Conservation (phyloP, 2,113 vertebrate species). For the Acanthisitta chloris region DNA sequence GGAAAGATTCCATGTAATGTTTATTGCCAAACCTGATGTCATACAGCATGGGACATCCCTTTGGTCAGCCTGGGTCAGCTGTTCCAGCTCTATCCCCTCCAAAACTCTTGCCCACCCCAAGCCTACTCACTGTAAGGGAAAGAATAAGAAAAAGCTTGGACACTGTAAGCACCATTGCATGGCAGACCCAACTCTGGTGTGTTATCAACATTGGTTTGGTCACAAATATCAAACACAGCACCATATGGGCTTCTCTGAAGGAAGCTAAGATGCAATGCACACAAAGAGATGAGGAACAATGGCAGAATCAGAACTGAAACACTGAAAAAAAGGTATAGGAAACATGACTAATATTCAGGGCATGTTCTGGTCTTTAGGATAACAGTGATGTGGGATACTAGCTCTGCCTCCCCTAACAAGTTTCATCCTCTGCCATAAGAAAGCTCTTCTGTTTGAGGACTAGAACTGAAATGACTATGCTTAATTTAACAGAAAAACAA, state of each 20-base stretch:
- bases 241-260: not conserved
- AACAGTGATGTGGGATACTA: not conserved
- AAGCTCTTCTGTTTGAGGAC: not conserved
- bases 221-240: not conserved
- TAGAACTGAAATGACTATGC: not conserved
- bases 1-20: not conserved
- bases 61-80: not conserved
- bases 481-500: not conserved
- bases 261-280: not conserved
- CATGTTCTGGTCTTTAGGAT: not conserved
- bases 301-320: not conserved
- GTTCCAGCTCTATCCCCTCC: not conserved
- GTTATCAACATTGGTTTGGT: not conserved
- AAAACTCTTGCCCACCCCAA: not conserved
- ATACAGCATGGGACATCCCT: not conserved
- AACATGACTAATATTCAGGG: not conserved
- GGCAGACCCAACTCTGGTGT: not conserved
- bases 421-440: not conserved
- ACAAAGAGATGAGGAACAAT: not conserved
- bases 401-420: not conserved
- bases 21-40: not conserved
- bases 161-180: not conserved
- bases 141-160: not conserved
- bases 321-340: not conserved
- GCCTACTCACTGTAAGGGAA: not conserved